A percentile compares a stretch with the other conserved stretches of the same genome.
These are phyloP conservation scores for Drosophila cognata DNA, from an alignment of 2,888 invertebrate genomes.

Conservation along the genomic window DNA sequence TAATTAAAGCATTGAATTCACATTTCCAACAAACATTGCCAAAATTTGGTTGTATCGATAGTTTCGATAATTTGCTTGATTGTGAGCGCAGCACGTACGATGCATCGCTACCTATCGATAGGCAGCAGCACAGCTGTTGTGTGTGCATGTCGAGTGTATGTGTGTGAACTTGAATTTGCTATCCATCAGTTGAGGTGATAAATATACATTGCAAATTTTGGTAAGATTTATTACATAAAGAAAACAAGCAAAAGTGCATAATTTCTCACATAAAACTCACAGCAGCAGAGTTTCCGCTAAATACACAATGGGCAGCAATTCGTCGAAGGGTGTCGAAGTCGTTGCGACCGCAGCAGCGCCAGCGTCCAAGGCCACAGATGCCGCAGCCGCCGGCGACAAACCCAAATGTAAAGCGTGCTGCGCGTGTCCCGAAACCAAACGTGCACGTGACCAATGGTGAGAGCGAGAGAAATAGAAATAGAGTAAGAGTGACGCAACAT, in stretches of 20 bases:
- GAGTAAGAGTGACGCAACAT: slow-evolving; percentile 21
- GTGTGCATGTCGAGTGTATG: background rate
- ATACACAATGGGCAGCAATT: slow-evolving; percentile 86
- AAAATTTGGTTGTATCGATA: background rate
- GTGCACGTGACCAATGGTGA: slow-evolving; percentile 95
- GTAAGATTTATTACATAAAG: slow-evolving; percentile 72
- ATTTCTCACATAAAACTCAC: background rate
- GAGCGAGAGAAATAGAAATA: slow-evolving; percentile 39
- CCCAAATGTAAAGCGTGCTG: slow-evolving; percentile 97
- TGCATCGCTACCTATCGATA: slow-evolving; percentile 41
- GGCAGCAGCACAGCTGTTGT: slow-evolving; percentile 37
- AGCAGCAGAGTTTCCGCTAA: background rate
- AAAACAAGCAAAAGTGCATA: slow-evolving; percentile 33
- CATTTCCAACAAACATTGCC: background rate
- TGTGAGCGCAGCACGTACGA: slow-evolving; percentile 11
- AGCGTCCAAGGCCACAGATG: slow-evolving; percentile 67
- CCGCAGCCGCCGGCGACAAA: slow-evolving; percentile 84
- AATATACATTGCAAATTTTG: slow-evolving; percentile 30
- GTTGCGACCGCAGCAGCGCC: slow-evolving; percentile 82
- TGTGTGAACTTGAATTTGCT: slow-evolving; percentile 51
- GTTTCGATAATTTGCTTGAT: slow-evolving; percentile 11
- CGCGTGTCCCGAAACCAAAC: slow-evolving; percentile 98
- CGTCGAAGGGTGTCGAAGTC: slow-evolving; percentile 86
- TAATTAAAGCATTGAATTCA: background rate
- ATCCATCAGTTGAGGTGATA: slow-evolving; percentile 47